phyloP scores from a whole-genome alignment of 2,113 vertebrate species.

The Elgaria multicarinata region DNA sequence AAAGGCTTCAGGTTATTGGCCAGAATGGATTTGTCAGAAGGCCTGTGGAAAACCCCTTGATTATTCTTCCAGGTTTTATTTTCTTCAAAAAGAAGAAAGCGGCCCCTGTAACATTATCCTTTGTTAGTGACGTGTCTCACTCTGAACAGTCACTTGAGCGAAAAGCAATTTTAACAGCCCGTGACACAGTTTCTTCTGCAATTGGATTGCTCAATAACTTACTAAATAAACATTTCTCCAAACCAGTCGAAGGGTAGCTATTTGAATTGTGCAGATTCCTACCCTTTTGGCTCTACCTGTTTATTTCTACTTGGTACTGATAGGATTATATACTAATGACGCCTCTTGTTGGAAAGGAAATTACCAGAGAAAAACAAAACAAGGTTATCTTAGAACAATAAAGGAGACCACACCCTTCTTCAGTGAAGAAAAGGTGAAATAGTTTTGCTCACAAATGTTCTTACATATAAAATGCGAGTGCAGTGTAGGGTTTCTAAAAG shows the following conservation, averaged over 20 bases:
- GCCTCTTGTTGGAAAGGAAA: no score
- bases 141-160: slow-evolving; percentile 55
- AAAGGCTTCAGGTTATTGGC: slow-evolving; percentile 46
- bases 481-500: no score
- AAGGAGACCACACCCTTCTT: no score
- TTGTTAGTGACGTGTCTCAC: slow-evolving; percentile 30
- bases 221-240: slow-evolving; percentile 61
- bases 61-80: slow-evolving; percentile 67
- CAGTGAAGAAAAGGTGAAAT: no score
- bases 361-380: no score
- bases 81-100: slow-evolving; percentile 49
- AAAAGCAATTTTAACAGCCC: slow-evolving; percentile 69
- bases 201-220: slow-evolving; percentile 45
- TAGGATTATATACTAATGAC: no score
- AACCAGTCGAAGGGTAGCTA: slow-evolving; percentile 37
- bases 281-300: slow-evolving; percentile 53
- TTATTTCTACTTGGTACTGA: slow-evolving; percentile 27
- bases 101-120: slow-evolving; percentile 63
- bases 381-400: no score
- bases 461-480: no score
- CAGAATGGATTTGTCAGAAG: slow-evolving; percentile 70
- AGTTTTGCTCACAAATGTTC: no score
- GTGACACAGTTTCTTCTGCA: slow-evolving; percentile 64
- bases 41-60: slow-evolving; percentile 73
- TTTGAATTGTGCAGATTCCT: slow-evolving; percentile 40